Percentiles rank a stretch among this genome's conserved stretches.
Evolutionary conservation across 2,797 vertebrate species (phyloP).

Genomic region (Enteromius unitaeniatus): DNA sequence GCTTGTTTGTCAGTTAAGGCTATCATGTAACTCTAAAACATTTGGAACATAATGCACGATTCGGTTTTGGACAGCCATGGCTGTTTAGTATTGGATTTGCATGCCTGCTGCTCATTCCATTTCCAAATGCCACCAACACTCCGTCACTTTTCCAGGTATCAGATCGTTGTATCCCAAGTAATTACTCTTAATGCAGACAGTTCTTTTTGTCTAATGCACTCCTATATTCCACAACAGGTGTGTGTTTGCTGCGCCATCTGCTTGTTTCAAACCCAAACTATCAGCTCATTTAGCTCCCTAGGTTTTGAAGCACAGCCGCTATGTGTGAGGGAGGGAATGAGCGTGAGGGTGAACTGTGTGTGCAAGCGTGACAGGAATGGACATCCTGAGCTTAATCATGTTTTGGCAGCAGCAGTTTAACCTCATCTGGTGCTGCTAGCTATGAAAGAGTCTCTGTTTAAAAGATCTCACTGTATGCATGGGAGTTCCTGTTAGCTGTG

Average conservation of each 20-base stretch:
- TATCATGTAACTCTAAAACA: background rate
- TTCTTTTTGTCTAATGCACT: background rate
- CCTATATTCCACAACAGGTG: background rate
- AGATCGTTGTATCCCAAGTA: background rate
- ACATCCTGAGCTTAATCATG: conserved; percentile 44
- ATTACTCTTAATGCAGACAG: background rate
- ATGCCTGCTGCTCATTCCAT: background rate
- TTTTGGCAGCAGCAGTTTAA: conserved; percentile 44
- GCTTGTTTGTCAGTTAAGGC: background rate
- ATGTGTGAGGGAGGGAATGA: background rate
- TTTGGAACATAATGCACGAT: background rate
- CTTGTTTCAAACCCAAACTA: background rate
- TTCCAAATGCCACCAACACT: background rate
- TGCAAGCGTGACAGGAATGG: conserved; percentile 14
- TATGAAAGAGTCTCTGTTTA: conserved; percentile 44
- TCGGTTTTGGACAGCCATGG: background rate
- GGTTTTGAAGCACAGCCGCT: background rate
- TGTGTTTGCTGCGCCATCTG: conserved; percentile 16
- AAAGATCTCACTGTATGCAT: conserved; percentile 6
- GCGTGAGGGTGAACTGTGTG: background rate
- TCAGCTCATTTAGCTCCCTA: conserved; percentile 10
- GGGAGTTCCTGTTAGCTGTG: conserved; percentile 1
- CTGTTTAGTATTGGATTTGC: background rate
- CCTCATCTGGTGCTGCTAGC: conserved; percentile 15
- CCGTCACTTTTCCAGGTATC: background rate